Evolutionary conservation across 2,797 vertebrate species (phyloP), one percentile per base, ranked within the genome.

Genomic region (Hylomyscus alleni): DNA sequence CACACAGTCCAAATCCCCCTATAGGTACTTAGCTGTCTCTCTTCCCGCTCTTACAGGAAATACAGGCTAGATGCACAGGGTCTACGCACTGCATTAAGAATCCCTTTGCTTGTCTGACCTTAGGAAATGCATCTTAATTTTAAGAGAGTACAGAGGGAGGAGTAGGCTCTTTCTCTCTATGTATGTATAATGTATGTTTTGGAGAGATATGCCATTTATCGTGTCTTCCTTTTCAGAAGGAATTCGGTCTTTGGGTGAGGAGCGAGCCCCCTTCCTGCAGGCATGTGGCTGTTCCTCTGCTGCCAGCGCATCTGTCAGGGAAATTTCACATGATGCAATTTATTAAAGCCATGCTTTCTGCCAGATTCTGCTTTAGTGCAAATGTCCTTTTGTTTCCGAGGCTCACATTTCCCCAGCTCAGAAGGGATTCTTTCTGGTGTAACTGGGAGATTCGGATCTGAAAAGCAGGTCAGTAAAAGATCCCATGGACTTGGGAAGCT

Each of bases 261-360:
- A 95, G 24, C 2, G 2, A 20, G 26, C 29, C 2, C 20, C 6
- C 0, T 90, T 54, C 20, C 34, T 72, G 8, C 1, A 5, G 37
- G 11, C 47, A 0, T 3, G 26, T 2, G 29, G 75, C 44, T n/a
- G 50, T 20, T 73, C 34, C 62, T 90, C 65, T 12, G 44, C 54
- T 10, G 65, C 37, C 60, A 37, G 34, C 14, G 54, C 89, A 75
- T 73, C 94, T 85, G 65, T 84, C 96, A 73, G 2, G 80, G 11
- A 40, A 92, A 65, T 81, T 94, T 92, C 62, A 54, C 77, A 90
- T 76, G 89, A 95, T 81, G 67, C 44, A 34, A 92, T 91, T 95
- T 91, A 96, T 95, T 83, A 95, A 97, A 89, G 31, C 92, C 94
- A 93, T 3, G 2, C 95, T 97, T 96, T 89, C 94, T 81, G 90